Evolutionary conservation across 2,888 invertebrate genomes (phyloP), one percentile per base, ranked within the genome.

Genomic region (Tineola bisselliella): DNA sequence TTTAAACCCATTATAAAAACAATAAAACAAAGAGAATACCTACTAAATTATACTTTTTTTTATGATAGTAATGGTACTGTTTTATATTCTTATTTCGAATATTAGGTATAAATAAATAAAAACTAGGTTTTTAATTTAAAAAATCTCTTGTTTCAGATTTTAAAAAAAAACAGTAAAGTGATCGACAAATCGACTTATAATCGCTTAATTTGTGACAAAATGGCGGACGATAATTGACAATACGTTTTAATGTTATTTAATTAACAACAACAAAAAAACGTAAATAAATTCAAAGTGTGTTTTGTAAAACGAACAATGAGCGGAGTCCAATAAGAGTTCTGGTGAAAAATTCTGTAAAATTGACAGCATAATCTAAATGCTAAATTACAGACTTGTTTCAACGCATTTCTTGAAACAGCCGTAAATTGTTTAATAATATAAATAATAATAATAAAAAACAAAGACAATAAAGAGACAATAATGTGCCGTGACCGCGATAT

Each of bases 321-420:
- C 25, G 10, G 15, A 52, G 52, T 52, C 8, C 25, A 25, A 25
- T 54, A 54, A 54, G n/a, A 25, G 48, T 48, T 3, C 15, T 10
- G 17, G 15, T 10, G 48, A 48, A 15, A 15, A 15, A 17, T 48
- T 48, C 3, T 48, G 48, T 17, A 8, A 48, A 48, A 8, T 15
- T 12, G 1, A 19, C 59, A 59, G 13, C 44, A 25, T 11, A 65
- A 72, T 70, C 72, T 87, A 84, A 84, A 95, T 95, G 95, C 94
- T 95, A 91, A 95, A 94, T 88, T 92, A 95, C 92, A 93, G 95
- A 89, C 90, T 95, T 77, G 95, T 95, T 69, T 94, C 95, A 81
- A 95, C 95, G 79, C 95, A 95, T 87, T 95, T 95, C 84, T 88
- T 95, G 84, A 95, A 95, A 89, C 95, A 95, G 87, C 95, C 95